Percentiles rank a stretch among this genome's conserved stretches.
phyloP scores from a whole-genome alignment of 2,797 vertebrate genomes.

The Pteronotus mesoamericanus region DNA sequence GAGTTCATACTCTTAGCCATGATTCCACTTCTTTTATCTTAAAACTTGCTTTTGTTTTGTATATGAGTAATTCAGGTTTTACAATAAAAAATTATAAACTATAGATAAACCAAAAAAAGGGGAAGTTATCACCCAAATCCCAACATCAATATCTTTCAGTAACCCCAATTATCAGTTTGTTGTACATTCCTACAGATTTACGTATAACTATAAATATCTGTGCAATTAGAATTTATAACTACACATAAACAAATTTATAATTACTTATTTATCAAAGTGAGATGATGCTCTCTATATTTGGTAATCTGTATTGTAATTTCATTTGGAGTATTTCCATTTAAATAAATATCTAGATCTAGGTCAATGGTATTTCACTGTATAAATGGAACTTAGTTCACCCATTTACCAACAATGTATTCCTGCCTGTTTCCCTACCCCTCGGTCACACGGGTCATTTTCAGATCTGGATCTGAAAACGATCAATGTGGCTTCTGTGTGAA shows the following conservation, averaged over 20 bases:
- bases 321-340: constrained; percentile 1
- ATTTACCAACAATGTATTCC: not conserved
- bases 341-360: not conserved
- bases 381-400: not conserved
- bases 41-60: constrained; percentile 23
- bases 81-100: not conserved
- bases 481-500: not conserved
- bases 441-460: not conserved
- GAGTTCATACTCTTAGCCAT: not conserved
- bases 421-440: not conserved
- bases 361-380: not conserved
- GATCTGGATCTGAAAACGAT: not conserved
- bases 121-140: not conserved
- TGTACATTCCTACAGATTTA: not conserved
- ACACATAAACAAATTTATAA: not conserved
- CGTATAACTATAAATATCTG: not conserved
- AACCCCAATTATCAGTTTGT: not conserved
- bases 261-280: not conserved
- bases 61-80: not conserved
- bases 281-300: not conserved
- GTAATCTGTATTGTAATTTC: not conserved
- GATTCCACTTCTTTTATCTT: not conserved
- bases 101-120: not conserved
- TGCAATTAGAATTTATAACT: not conserved
- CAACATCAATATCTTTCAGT: not conserved